Evolutionary conservation across 2,888 invertebrate genomes (phyloP).

Genomic region (Nomada fucata): DNA sequence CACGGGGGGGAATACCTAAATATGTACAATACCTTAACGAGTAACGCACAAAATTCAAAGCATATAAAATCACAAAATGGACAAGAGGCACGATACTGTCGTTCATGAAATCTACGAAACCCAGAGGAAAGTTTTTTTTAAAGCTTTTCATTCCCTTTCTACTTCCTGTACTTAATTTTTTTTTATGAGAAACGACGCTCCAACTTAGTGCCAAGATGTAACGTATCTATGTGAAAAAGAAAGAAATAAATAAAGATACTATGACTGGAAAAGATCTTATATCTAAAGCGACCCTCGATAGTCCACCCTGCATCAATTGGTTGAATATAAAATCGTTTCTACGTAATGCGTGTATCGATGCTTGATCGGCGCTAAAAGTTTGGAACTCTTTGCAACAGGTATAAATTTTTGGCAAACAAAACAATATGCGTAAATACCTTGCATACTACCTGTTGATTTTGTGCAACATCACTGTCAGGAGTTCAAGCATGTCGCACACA

Average conservation of each 20-base stretch:
- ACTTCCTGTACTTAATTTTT: neutral
- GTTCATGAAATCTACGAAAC: conserved; percentile 13
- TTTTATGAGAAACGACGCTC: conserved; percentile 26
- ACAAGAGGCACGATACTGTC: conserved; percentile 47
- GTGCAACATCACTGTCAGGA: conserved; percentile 67
- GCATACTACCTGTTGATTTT: conserved; percentile 13
- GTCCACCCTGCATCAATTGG: conserved; percentile 32
- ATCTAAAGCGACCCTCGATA: conserved; percentile 38
- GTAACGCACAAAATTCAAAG: conserved; percentile 46
- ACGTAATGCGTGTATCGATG: conserved; percentile 20
- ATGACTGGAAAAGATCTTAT: conserved; percentile 50
- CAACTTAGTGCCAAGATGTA: conserved; percentile 46
- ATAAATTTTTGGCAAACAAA: conserved; percentile 57
- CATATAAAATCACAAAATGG: conserved; percentile 50
- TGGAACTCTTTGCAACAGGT: conserved; percentile 38
- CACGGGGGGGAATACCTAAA: conserved; percentile 37
- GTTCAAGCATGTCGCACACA: conserved; percentile 43
- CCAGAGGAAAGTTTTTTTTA: conserved; percentile 17
- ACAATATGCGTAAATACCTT: conserved; percentile 41
- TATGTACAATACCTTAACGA: conserved; percentile 52
- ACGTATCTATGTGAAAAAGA: conserved; percentile 3
- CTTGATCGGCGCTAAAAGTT: conserved; percentile 32
- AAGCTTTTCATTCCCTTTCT: neutral
- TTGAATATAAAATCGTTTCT: conserved; percentile 43
- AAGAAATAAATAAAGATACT: conserved; percentile 34